Base-by-base conservation (phyloP, 2,888 invertebrate species). In the Leucophenga montana region DNA sequence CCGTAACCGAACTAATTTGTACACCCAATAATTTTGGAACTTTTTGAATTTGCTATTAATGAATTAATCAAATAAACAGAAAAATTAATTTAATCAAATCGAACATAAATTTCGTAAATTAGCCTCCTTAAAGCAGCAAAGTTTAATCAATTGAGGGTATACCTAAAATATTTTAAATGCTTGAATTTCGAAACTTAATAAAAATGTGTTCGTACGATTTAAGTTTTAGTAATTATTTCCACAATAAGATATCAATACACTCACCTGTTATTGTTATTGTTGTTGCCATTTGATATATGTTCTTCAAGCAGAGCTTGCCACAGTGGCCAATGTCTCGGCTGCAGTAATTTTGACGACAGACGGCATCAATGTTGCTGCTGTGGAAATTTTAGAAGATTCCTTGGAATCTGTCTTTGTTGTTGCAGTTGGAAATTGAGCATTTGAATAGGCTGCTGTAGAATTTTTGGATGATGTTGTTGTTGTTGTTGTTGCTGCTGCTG, bases 241-340 rank as follows among this genome's bases (percentile, higher is more conserved):
- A 4, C 27, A 27, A 27, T 27, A 3, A 27, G 4, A 27, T 3
- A 2, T 27, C 27, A 27, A 27, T n/a, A n/a, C 56, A 81, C 82
- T 82, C 20, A 81, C 81, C 81, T 78, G 77, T 82, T 81, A 82
- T 80, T 53, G 9, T 39, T 39, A 39, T 39, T 39, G 39, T 39
- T 39, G 39, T 39, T 39, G 39, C 1, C 8, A 39, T 20, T 18
- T 18, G 20, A 50, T 16, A 16, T 1, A 8, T 20, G 8, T 18
- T 39, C 4, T n/a, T 18, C 82, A 81, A 82, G 81, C 81, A 73
- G 81, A 81, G 77, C 81, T 81, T 54, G 81, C 81, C 75, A 81
- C 81, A 73, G 81, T 75, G 64, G 79, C 77, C 75, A 79, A 65
- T 6, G 80, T 81, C 70, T 80, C 80, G 67, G 80, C 81, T 61